phyloP scores from a whole-genome alignment of 2,797 vertebrate genomes.

The Argentina silus region DNA sequence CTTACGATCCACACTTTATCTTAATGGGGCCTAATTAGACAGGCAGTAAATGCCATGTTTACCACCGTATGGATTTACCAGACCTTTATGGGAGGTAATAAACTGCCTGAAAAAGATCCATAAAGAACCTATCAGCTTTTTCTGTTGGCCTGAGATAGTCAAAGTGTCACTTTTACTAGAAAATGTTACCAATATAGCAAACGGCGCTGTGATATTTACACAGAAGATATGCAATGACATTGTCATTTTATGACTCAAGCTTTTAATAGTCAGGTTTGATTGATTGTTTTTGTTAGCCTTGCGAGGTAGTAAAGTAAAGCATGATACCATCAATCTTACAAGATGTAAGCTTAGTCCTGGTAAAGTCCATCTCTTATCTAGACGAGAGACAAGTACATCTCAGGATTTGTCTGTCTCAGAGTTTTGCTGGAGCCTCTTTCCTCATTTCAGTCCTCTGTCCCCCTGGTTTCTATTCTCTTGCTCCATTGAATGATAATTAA shows the following conservation, averaged over 20 bases:
- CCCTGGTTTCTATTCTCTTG: not conserved
- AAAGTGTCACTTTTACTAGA: not conserved
- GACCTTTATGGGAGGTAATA: conserved; percentile 14
- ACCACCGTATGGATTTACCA: conserved; percentile 6
- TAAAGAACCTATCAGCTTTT: not conserved
- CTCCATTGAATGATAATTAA: not conserved
- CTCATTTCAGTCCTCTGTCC: not conserved
- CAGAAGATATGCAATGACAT: not conserved
- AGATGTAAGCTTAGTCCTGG: not conserved
- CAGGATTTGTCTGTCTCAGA: not conserved
- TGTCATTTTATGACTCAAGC: not conserved
- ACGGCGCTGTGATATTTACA: not conserved
- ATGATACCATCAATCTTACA: not conserved
- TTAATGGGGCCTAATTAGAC: conserved; percentile 19
- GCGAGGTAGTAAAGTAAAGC: not conserved
- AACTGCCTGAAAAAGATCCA: not conserved
- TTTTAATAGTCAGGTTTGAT: not conserved
- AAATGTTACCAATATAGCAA: not conserved
- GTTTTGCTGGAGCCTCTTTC: not conserved
- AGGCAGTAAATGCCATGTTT: conserved; percentile 13
- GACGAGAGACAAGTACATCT: not conserved
- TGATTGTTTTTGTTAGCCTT: not conserved
- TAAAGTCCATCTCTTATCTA: not conserved
- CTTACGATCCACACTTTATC: not conserved
- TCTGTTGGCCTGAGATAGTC: not conserved